Percentiles rank a stretch among this genome's conserved stretches.
Conservation (phyloP, 2,888 invertebrate species). For the Theodoxus fluviatilis region DNA sequence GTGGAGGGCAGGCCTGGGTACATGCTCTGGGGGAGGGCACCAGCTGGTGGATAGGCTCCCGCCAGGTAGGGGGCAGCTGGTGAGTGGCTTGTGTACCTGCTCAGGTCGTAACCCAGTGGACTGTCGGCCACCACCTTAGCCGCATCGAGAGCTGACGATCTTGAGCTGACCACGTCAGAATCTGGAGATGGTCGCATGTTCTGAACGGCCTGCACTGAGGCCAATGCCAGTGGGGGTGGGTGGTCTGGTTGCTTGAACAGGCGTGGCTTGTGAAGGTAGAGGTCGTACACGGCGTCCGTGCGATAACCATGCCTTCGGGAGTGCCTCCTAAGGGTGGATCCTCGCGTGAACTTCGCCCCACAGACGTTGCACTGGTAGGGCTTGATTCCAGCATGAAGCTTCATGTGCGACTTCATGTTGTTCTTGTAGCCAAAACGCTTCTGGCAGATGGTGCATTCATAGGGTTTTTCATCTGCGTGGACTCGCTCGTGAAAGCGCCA, state of each 20-base stretch:
- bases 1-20: conserved; percentile 41
- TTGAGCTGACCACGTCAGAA: conserved; percentile 13
- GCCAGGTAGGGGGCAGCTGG: conserved; percentile 29
- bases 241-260: conserved; percentile 18
- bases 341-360: conserved; percentile 56
- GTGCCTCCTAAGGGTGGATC: conserved; percentile 55
- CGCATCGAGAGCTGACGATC: conserved; percentile 18
- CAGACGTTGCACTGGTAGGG: conserved; percentile 57
- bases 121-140: conserved; percentile 22
- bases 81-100: conserved; percentile 23
- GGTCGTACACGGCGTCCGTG: conserved; percentile 52
- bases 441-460: conserved; percentile 54
- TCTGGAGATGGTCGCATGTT: too few relatives aligned
- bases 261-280: conserved; percentile 34
- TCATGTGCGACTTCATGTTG: conserved; percentile 60
- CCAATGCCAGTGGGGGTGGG: too few relatives aligned
- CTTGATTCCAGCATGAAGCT: conserved; percentile 56
- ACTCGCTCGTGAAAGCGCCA: conserved; percentile 53
- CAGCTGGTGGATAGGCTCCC: conserved; percentile 27
- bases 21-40: conserved; percentile 34
- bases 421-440: conserved; percentile 60
- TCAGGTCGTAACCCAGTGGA: conserved; percentile 24
- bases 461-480: conserved; percentile 57
- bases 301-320: conserved; percentile 53
- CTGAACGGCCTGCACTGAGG: too few relatives aligned